phyloP scores from a whole-genome alignment of 2,113 vertebrate species.

The Embiotoca jacksoni region DNA sequence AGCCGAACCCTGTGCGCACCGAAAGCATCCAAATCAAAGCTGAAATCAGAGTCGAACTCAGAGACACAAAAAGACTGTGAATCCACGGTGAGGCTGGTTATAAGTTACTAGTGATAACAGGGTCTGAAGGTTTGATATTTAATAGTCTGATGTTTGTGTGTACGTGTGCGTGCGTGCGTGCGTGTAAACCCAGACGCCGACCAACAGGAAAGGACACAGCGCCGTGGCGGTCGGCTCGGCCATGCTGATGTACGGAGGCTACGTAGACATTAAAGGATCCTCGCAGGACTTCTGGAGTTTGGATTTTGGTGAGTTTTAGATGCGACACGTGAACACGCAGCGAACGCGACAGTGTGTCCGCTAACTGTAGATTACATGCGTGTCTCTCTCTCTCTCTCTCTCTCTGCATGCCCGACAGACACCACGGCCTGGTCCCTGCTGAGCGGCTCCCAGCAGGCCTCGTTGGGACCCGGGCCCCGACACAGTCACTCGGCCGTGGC shows the following conservation, averaged over 20 bases:
- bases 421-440: conserved; percentile 82
- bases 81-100: neutral
- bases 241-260: conserved; percentile 90
- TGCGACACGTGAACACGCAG: neutral
- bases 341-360: neutral
- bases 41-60: too few relatives aligned
- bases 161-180: neutral
- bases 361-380: neutral
- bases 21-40: neutral
- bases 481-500: conserved; percentile 87
- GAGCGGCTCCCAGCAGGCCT: conserved; percentile 43
- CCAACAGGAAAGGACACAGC: conserved; percentile 90
- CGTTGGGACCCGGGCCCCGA: conserved; percentile 84
- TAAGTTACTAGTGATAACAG: neutral
- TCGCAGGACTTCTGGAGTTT: conserved; percentile 90
- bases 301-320: conserved; percentile 81
- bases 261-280: conserved; percentile 87
- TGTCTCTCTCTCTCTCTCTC: too few relatives aligned
- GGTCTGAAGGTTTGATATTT: too few relatives aligned
- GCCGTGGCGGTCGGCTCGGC: conserved; percentile 83
- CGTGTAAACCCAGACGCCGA: conserved; percentile 74
- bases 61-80: too few relatives aligned
- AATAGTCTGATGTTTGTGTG: neutral
- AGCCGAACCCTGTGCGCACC: too few relatives aligned
- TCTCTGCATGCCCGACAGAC: conserved; percentile 74